Evolutionary conservation across 92 coral and sea anemone species (phyloP).

Genomic region (Zoanthus sansibaricus): DNA sequence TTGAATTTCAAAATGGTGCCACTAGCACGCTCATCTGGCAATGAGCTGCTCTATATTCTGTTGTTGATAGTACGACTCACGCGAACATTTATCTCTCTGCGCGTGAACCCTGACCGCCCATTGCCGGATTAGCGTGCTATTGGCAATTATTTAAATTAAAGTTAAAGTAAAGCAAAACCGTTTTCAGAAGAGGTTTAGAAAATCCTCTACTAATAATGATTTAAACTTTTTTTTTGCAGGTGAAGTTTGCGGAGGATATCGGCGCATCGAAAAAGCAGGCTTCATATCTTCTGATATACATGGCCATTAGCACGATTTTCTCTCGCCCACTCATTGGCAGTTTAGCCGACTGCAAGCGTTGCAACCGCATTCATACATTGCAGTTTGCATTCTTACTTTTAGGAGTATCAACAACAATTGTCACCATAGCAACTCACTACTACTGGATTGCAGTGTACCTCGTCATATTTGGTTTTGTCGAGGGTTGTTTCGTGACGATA

Average conservation of each 20-base stretch:
- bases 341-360: conserved; percentile 21
- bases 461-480: conserved; percentile 27
- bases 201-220: too few relatives aligned
- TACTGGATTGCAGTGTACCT: conserved; percentile 40
- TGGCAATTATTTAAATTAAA: too few relatives aligned
- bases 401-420: conserved; percentile 37
- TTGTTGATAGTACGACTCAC: too few relatives aligned
- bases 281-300: conserved; percentile 26
- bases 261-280: conserved; percentile 38
- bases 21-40: too few relatives aligned
- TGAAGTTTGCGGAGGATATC: conserved; percentile 33
- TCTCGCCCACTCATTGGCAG: conserved; percentile 16
- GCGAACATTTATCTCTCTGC: too few relatives aligned
- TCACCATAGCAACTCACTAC: conserved; percentile 37
- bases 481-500: conserved; percentile 36
- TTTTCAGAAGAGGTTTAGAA: not conserved
- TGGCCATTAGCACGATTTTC: conserved; percentile 32
- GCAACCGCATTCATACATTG: conserved; percentile 6
- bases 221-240: not conserved
- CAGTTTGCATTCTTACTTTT: conserved; percentile 30
- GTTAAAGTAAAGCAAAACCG: too few relatives aligned
- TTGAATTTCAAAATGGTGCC: too few relatives aligned
- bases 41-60: too few relatives aligned
- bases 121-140: too few relatives aligned
- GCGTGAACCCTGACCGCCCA: too few relatives aligned